phyloP scores from a whole-genome alignment of 1,140 invertebrate species.

The Euglossa dilemma region DNA sequence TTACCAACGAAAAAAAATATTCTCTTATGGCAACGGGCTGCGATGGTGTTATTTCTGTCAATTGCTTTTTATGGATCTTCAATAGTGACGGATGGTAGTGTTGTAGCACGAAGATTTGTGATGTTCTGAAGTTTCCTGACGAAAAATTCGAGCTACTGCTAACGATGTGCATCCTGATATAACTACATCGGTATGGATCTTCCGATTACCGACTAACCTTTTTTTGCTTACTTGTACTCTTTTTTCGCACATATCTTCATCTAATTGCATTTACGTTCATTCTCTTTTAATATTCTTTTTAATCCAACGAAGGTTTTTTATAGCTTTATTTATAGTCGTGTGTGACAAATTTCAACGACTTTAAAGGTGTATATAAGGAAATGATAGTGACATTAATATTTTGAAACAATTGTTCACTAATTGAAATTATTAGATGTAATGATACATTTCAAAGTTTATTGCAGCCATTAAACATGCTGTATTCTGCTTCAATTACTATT shows the following conservation, averaged over 20 bases:
- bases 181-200: slow-evolving; percentile 51
- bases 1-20: slow-evolving; percentile 14
- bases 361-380: slow-evolving; percentile 2
- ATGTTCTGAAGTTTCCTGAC: slow-evolving; percentile 42
- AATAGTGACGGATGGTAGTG: slow-evolving; percentile 44
- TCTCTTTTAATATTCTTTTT: neutral
- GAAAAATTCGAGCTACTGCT: slow-evolving; percentile 34
- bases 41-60: slow-evolving; percentile 32
- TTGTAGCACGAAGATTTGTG: slow-evolving; percentile 42
- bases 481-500: neutral
- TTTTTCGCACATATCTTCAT: slow-evolving; percentile 43
- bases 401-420: neutral
- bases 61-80: slow-evolving; percentile 21
- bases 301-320: slow-evolving; percentile 3
- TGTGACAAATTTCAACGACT: slow-evolving; percentile 12
- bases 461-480: neutral
- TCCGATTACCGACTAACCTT: slow-evolving; percentile 43
- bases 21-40: slow-evolving; percentile 17
- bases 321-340: slow-evolving; percentile 41
- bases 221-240: slow-evolving; percentile 47
- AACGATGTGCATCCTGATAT: slow-evolving; percentile 54
- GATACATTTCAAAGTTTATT: neutral
- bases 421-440: neutral
- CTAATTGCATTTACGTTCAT: neutral
- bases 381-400: slow-evolving; percentile 24